Conservation (phyloP, 92 coral and sea anemone genomes). For the Pocillopora grandis region DNA sequence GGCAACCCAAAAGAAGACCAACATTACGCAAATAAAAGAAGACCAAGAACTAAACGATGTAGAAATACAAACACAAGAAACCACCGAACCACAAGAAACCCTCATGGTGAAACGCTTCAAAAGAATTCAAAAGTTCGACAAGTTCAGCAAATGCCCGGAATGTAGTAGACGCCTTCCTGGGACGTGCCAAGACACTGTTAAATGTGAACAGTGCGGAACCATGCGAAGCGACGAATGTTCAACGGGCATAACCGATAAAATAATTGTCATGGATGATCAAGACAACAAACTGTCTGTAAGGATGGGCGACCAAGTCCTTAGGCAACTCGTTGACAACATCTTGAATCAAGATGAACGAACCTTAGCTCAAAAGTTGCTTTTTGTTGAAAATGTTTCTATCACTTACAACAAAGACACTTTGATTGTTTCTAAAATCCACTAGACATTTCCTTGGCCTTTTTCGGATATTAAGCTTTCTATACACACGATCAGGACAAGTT, state of each 20-base stretch:
- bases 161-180: constrained; percentile 52
- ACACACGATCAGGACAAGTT: constrained; percentile 30
- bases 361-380: constrained; percentile 48
- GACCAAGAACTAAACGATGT: constrained; percentile 52
- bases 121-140: constrained; percentile 51
- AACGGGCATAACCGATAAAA: constrained; percentile 45
- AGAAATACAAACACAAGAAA: constrained; percentile 37
- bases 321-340: constrained; percentile 43
- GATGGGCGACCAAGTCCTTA: constrained; percentile 63
- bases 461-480: constrained; percentile 29
- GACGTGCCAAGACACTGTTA: constrained; percentile 53
- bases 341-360: constrained; percentile 48
- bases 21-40: constrained; percentile 53
- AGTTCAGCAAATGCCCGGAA: constrained; percentile 53
- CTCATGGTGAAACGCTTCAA: constrained; percentile 41
- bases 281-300: constrained; percentile 56
- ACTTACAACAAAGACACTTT: constrained; percentile 59
- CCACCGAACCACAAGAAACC: constrained; percentile 46
- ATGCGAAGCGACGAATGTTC: constrained; percentile 52
- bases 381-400: constrained; percentile 40
- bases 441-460: constrained; percentile 31
- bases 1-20: constrained; percentile 51
- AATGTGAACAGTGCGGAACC: constrained; percentile 60
- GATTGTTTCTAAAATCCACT: constrained; percentile 44
- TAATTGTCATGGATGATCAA: constrained; percentile 45